Percentiles rank a stretch among this genome's conserved stretches.
phyloP scores from a whole-genome alignment of 2,797 vertebrate species.

The Tinamus major region DNA sequence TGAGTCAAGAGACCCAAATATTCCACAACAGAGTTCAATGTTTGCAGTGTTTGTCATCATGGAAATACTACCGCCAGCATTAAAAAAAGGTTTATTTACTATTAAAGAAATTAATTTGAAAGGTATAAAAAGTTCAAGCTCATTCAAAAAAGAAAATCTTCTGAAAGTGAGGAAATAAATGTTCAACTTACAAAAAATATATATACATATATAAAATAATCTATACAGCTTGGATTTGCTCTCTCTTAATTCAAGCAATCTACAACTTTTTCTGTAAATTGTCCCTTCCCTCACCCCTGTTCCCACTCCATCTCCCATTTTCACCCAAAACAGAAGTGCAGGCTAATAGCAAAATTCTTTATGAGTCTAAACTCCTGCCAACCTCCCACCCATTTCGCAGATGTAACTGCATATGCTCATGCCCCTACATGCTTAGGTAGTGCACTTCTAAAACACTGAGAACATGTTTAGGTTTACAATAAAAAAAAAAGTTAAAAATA shows the following conservation, averaged over 20 bases:
- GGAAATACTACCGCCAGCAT: background rate
- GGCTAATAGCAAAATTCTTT: background rate
- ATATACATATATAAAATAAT: no score
- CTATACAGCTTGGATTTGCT: background rate
- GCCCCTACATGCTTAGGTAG: fast-evolving
- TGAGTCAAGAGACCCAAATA: background rate
- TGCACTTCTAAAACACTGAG: background rate
- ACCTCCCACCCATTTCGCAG: background rate
- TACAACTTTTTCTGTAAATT: background rate
- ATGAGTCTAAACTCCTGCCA: background rate
- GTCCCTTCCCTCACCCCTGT: background rate
- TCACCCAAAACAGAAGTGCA: background rate
- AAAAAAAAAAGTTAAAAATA: background rate
- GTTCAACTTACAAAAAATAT: background rate
- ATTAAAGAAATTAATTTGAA: background rate
- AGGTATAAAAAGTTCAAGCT: background rate
- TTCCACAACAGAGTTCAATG: background rate
- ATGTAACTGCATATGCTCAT: background rate
- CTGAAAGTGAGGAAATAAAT: background rate
- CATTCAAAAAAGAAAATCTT: background rate
- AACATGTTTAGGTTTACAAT: background rate
- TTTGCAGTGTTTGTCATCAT: background rate
- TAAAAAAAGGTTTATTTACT: background rate
- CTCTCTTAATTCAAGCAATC: background rate
- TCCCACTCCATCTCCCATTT: background rate